Evolutionary conservation across 2,113 vertebrate species (phyloP).

Genomic region (Eulacestoma nigropectus): DNA sequence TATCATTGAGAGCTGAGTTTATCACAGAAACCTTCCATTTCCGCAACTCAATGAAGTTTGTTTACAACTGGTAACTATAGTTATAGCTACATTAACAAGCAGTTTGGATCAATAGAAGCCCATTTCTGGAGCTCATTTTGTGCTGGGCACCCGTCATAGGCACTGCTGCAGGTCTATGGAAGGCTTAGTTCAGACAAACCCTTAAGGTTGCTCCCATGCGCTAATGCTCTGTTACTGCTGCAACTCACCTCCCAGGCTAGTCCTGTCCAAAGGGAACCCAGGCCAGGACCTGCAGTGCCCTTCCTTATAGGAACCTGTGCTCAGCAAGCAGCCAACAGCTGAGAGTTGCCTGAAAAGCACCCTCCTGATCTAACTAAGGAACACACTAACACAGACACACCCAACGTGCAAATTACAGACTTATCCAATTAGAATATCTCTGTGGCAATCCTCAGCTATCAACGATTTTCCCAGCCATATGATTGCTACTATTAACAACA

Average conservation of each 20-base stretch:
- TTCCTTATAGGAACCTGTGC: neutral
- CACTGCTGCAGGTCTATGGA: neutral
- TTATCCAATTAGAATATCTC: conserved; percentile 37
- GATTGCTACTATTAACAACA: conserved; percentile 41
- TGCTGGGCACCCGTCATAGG: neutral
- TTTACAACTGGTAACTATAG: neutral
- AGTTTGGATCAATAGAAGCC: neutral
- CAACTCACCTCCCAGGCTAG: neutral
- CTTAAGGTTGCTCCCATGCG: neutral
- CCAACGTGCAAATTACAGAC: neutral
- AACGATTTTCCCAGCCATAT: conserved; percentile 36
- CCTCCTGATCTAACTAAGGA: neutral
- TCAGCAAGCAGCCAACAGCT: neutral
- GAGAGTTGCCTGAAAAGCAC: neutral
- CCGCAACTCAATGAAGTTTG: neutral
- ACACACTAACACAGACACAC: neutral
- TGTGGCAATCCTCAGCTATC: neutral
- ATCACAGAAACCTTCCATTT: neutral
- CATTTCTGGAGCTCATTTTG: neutral
- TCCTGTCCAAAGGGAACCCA: neutral
- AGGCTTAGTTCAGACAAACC: neutral
- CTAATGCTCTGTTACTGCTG: neutral
- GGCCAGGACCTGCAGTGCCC: neutral
- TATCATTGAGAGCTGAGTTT: neutral
- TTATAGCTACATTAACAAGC: neutral